phyloP scores from a whole-genome alignment of 2,797 vertebrate genomes.

The Pseudochirops cupreus region DNA sequence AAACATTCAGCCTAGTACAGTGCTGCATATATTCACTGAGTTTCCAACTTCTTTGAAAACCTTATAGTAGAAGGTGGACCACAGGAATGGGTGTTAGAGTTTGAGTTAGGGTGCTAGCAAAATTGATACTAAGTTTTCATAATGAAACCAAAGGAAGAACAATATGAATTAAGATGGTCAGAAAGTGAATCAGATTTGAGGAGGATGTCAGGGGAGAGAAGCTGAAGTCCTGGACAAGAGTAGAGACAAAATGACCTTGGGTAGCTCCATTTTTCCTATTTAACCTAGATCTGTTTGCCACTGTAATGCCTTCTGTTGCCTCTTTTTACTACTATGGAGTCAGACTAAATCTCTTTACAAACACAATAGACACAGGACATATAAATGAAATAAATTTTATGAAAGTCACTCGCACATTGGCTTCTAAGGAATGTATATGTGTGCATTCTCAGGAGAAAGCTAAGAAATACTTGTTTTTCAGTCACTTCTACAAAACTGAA shows the following conservation, averaged over 20 bases:
- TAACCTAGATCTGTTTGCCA: too few relatives aligned
- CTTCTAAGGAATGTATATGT: not conserved
- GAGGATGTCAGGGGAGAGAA: not conserved
- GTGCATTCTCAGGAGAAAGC: constrained; percentile 37
- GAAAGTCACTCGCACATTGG: constrained; percentile 14
- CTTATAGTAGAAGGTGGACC: too few relatives aligned
- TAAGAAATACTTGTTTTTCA: not conserved
- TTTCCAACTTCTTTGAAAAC: too few relatives aligned
- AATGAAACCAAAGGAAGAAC: too few relatives aligned
- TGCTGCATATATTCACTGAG: too few relatives aligned
- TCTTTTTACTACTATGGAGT: constrained; percentile 18
- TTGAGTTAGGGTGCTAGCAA: too few relatives aligned
- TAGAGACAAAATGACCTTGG: not conserved
- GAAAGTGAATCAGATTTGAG: not conserved
- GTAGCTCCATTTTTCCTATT: not conserved
- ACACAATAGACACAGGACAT: not conserved
- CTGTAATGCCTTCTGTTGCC: not conserved
- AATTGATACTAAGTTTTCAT: too few relatives aligned
- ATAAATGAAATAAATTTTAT: not conserved
- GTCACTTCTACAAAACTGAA: constrained; percentile 3
- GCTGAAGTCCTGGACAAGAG: not conserved
- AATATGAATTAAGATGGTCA: not conserved
- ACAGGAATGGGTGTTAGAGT: too few relatives aligned
- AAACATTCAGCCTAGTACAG: too few relatives aligned
- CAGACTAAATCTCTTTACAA: not conserved